phyloP scores from a whole-genome alignment of 2,797 vertebrate species.

The Myotis daubentonii region DNA sequence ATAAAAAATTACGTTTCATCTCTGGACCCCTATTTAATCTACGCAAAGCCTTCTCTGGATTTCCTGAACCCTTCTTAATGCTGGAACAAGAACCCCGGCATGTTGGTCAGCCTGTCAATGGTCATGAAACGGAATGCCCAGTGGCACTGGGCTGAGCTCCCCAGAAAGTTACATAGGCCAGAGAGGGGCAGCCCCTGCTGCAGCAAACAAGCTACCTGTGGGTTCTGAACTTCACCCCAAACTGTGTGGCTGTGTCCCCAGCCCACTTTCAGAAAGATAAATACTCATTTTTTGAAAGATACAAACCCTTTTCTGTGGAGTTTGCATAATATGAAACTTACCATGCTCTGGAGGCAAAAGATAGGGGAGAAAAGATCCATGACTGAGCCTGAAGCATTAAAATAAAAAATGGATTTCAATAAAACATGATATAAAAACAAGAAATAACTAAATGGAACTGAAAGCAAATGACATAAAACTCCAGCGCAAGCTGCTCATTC shows the following conservation, averaged over 20 bases:
- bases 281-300: slow-evolving; percentile 59
- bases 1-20: no score
- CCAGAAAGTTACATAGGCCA: neutral
- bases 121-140: neutral
- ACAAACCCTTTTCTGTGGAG: slow-evolving; percentile 47
- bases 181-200: neutral
- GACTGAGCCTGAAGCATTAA: slow-evolving; percentile 70
- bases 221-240: neutral
- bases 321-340: slow-evolving; percentile 76
- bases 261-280: slow-evolving; percentile 66
- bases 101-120: neutral
- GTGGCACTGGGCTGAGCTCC: neutral
- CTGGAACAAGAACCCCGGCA: no score
- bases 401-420: slow-evolving; percentile 83
- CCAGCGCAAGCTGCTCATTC: slow-evolving; percentile 56
- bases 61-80: no score
- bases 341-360: slow-evolving; percentile 64
- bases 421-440: slow-evolving; percentile 81
- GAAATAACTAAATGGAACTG: slow-evolving; percentile 79
- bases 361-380: slow-evolving; percentile 43
- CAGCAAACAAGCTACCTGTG: neutral
- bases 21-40: no score
- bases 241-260: neutral
- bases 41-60: no score
- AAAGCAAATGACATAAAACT: slow-evolving; percentile 78